phyloP scores from a whole-genome alignment of 2,113 vertebrate species.

The Pteropus alecto region DNA sequence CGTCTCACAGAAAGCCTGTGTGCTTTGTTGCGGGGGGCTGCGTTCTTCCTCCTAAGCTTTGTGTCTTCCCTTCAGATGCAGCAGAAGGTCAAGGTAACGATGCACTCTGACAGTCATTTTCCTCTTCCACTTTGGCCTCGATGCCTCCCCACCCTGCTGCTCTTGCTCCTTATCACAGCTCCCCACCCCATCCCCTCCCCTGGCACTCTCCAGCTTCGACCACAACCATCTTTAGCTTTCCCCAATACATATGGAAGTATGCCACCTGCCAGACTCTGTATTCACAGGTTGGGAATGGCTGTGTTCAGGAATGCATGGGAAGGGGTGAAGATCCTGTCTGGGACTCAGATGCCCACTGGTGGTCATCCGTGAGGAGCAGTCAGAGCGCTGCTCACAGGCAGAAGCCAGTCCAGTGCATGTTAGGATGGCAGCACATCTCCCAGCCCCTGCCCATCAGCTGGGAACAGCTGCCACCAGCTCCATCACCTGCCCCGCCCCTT shows the following conservation, averaged over 20 bases:
- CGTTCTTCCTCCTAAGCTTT: slow-evolving; percentile 45
- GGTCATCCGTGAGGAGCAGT: background rate
- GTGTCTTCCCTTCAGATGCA: slow-evolving; percentile 67
- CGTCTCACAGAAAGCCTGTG: background rate
- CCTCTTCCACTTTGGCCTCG: background rate
- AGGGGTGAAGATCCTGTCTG: background rate
- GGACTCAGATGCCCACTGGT: background rate
- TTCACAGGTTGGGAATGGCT: background rate
- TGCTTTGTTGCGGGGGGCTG: background rate
- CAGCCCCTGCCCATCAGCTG: background rate
- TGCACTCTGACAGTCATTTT: background rate
- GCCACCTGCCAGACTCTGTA: background rate
- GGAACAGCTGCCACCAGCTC: background rate
- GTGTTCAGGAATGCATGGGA: background rate
- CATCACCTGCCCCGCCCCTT: background rate
- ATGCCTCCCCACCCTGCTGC: background rate
- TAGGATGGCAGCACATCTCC: background rate
- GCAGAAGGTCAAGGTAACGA: slow-evolving; percentile 73
- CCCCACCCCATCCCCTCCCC: accelerated
- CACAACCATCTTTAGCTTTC: background rate
- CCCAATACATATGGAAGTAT: background rate
- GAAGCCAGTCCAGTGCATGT: background rate
- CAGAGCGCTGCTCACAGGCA: background rate
- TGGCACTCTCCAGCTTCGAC: background rate
- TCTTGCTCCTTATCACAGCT: background rate